These are phyloP conservation scores for Karalla daura DNA, from an alignment of 2,797 vertebrate species.

Conservation along the genomic window DNA sequence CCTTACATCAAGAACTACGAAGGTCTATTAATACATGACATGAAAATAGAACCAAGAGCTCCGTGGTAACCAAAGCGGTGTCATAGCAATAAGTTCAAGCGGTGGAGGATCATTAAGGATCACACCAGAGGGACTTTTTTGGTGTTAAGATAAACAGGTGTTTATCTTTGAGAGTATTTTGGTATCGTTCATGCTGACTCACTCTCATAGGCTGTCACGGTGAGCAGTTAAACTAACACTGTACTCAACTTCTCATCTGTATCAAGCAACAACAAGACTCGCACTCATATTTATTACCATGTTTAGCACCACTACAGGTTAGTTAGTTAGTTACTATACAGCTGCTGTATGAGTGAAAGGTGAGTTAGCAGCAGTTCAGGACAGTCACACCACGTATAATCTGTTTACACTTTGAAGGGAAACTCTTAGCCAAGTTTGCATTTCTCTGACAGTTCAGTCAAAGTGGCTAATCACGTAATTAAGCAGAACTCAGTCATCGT, in stretches of 20 bases:
- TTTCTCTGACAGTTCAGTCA: not conserved
- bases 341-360: too few relatives aligned
- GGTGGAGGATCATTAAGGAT: slow-evolving; percentile 1
- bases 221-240: not conserved
- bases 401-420: not conserved
- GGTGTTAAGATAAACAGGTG: too few relatives aligned
- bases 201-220: not conserved
- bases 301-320: too few relatives aligned
- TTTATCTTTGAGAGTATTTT: not conserved
- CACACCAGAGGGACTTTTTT: not conserved
- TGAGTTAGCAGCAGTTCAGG: too few relatives aligned
- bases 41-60: slow-evolving; percentile 43
- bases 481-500: not conserved
- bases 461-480: not conserved
- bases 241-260: too few relatives aligned
- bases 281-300: too few relatives aligned
- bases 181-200: not conserved
- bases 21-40: slow-evolving; percentile 2
- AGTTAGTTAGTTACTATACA: too few relatives aligned
- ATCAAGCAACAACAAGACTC: too few relatives aligned
- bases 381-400: not conserved
- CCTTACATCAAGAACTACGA: not conserved
- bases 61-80: slow-evolving; percentile 44
- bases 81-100: slow-evolving; percentile 48
- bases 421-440: not conserved